Base-by-base conservation (phyloP, 1,140 invertebrate species). In the Caerostris darwini region DNA sequence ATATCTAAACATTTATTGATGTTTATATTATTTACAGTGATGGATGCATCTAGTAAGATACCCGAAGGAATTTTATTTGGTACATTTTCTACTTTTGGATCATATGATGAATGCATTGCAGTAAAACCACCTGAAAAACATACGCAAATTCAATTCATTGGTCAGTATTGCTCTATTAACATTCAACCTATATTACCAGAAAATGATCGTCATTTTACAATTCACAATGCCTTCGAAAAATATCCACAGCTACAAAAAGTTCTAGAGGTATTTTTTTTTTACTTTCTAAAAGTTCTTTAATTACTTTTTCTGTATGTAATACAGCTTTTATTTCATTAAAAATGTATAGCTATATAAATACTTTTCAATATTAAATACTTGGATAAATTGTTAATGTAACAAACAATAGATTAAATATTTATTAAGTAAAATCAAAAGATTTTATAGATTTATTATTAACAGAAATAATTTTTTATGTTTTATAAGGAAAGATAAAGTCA, bases 51-150 rank as follows among this genome's bases (percentile, higher is more conserved):
- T 53, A 95, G 95, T n/a, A 93, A 94, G 57, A 88, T 95, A 50
- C 92, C 95, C 3, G 92, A 94, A 69, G 95, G 95, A 12, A 93
- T 95, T 64, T 82, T 95, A 12, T 95, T 95, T 87, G 95, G 95
- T 56, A 95, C 94, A 7, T 77, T 95, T n/a, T 92, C 94, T 10
- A 87, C 90, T 8, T 95, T 95, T 69, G 95, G 95, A 53, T 94
- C 95, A 10, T 95, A 95, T 91, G 95, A 95, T 93, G 94, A 95
- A 94, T 95, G 95, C 92, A 50, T 95, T 54, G 90, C 85, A 17
- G 83, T 95, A 10, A 86, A 77, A 89, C 82, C 92, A 14, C 88
- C 85, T 8, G 77, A 94, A 17, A 14, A 3, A 8, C 89, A 69
- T 85, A 50, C 81, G 5, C 82, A 82, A 92, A 88, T 88, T 81